phyloP scores from a whole-genome alignment of 1,140 invertebrate genomes.

The Bacillus rossius region DNA sequence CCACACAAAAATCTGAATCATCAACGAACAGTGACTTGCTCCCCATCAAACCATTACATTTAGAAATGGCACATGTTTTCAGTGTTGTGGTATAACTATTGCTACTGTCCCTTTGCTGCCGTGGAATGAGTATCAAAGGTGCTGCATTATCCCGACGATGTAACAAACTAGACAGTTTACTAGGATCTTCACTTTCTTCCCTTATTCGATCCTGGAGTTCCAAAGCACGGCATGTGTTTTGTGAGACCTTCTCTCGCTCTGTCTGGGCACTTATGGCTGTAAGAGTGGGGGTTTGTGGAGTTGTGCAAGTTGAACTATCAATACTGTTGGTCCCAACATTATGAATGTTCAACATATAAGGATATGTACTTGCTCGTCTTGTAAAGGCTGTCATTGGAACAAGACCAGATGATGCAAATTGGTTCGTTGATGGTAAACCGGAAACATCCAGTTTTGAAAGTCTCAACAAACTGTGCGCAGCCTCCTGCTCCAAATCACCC shows the following conservation, averaged over 20 bases:
- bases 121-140: not conserved
- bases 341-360: constrained; percentile 20
- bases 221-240: constrained; percentile 1
- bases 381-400: constrained; percentile 37
- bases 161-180: constrained; percentile 25
- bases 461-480: constrained; percentile 77
- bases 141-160: constrained; percentile 2
- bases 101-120: not conserved
- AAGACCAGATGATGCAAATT: constrained; percentile 27
- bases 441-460: constrained; percentile 45
- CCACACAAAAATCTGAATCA: too few species aligned
- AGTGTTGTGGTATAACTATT: constrained; percentile 42
- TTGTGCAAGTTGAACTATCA: too few species aligned
- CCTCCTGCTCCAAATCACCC: constrained; percentile 72
- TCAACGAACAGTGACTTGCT: too few species aligned
- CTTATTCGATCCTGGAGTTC: constrained; percentile 1
- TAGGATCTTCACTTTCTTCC: constrained; percentile 17
- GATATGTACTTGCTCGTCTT: constrained; percentile 52
- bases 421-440: too few species aligned
- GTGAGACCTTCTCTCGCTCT: constrained; percentile 25
- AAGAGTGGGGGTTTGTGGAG: constrained; percentile 14
- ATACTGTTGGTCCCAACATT: too few species aligned
- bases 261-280: constrained; percentile 23
- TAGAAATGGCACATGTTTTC: constrained; percentile 14
- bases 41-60: too few species aligned